Conservation (phyloP, 2,888 invertebrate genomes). For the Arge pagana region DNA sequence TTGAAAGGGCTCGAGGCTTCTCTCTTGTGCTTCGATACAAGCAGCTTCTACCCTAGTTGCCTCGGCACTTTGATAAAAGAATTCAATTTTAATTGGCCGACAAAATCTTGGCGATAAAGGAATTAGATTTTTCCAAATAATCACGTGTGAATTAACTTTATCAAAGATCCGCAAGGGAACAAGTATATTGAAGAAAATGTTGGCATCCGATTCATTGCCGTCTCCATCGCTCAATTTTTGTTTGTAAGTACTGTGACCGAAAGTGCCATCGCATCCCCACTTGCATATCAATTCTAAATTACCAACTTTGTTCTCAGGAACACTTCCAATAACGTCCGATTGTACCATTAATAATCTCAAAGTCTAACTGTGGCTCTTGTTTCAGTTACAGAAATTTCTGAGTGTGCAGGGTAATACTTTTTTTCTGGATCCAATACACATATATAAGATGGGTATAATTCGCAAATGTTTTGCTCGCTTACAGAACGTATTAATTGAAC, state of each 20-base stretch:
- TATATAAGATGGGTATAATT: constrained; percentile 21
- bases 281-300: constrained; percentile 29
- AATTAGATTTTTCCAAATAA: too few species aligned
- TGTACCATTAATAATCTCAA: constrained; percentile 25
- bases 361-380: constrained; percentile 25
- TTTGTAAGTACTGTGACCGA: constrained; percentile 25
- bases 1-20: too few species aligned
- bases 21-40: too few species aligned
- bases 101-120: constrained; percentile 20
- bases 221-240: constrained; percentile 24
- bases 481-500: constrained; percentile 1
- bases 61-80: constrained; percentile 30
- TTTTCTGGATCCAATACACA: constrained; percentile 20
- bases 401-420: constrained; percentile 23
- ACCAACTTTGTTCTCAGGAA: background rate
- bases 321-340: constrained; percentile 22
- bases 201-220: constrained; percentile 5
- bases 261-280: constrained; percentile 30
- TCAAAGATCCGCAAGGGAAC: too few species aligned
- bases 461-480: background rate
- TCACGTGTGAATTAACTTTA: too few species aligned
- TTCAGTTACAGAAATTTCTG: constrained; percentile 26
- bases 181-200: constrained; percentile 24
- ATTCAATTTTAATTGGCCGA: constrained; percentile 33
- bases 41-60: constrained; percentile 29